Evolutionary conservation across 2,888 invertebrate genomes (phyloP).

Genomic region (Nysson spinosus): DNA sequence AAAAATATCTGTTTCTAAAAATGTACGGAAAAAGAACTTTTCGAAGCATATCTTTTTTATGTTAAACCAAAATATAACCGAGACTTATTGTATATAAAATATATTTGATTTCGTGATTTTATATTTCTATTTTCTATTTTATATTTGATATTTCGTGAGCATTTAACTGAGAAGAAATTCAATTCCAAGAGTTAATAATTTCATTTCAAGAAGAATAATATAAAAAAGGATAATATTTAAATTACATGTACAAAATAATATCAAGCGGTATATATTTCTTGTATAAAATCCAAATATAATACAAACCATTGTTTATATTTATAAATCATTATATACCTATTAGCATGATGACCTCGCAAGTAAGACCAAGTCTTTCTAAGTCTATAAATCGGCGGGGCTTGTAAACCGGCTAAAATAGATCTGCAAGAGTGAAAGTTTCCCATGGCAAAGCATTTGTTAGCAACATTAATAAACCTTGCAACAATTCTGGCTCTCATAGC

Average conservation of each 20-base stretch:
- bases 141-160: too few species aligned
- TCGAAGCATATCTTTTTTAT: too few species aligned
- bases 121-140: too few species aligned
- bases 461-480: conserved; percentile 79
- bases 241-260: neutral
- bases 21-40: too few species aligned
- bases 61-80: too few species aligned
- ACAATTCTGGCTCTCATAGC: conserved; percentile 78
- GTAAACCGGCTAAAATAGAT: conserved; percentile 79
- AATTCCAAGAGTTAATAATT: too few species aligned
- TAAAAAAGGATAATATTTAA: neutral
- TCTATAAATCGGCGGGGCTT: conserved; percentile 79
- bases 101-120: too few species aligned
- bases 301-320: neutral
- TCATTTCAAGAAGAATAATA: too few species aligned
- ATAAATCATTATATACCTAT: conserved; percentile 70
- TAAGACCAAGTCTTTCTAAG: conserved; percentile 79
- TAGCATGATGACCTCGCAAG: conserved; percentile 78
- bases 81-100: neutral
- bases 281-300: too few species aligned
- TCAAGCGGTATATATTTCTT: too few species aligned
- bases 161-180: too few species aligned
- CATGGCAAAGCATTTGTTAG: conserved; percentile 78
- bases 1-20: neutral
- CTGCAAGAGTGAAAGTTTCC: conserved; percentile 80